phyloP scores from a whole-genome alignment of 2,888 invertebrate genomes.

The Drosophila fungiperda region DNA sequence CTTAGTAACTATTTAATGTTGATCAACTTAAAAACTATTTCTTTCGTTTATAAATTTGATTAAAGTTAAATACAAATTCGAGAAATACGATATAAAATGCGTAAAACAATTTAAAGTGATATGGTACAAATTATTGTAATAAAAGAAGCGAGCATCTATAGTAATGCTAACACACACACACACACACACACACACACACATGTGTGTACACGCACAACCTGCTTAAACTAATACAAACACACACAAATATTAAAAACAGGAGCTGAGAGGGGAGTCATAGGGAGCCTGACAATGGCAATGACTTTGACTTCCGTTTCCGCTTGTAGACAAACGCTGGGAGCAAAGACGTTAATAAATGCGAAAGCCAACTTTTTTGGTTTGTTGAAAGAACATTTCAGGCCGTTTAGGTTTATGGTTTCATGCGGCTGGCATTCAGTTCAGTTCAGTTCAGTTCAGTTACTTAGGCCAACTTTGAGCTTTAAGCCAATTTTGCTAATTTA shows the following conservation, averaged over 20 bases:
- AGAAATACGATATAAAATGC: neutral
- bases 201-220: neutral
- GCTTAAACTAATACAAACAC: neutral
- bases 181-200: neutral
- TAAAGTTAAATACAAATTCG: neutral
- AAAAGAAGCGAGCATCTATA: conserved; percentile 4
- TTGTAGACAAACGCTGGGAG: conserved; percentile 48
- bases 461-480: conserved; percentile 19
- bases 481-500: conserved; percentile 61
- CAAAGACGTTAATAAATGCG: conserved; percentile 61
- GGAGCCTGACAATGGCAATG: conserved; percentile 43
- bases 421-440: neutral
- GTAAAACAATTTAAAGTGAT: neutral
- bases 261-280: neutral
- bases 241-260: conserved; percentile 8
- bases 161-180: neutral
- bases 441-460: conserved; percentile 11
- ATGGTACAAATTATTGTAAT: neutral
- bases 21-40: neutral
- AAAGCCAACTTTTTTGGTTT: conserved; percentile 48
- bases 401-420: conserved; percentile 43
- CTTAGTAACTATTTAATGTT: neutral
- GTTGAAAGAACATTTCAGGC: conserved; percentile 54
- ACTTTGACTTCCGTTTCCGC: conserved; percentile 52
- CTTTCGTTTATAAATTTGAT: neutral